These are phyloP conservation scores for Eurystomus glaucurus DNA, from an alignment of 2,797 vertebrate species.

Conservation along the genomic window DNA sequence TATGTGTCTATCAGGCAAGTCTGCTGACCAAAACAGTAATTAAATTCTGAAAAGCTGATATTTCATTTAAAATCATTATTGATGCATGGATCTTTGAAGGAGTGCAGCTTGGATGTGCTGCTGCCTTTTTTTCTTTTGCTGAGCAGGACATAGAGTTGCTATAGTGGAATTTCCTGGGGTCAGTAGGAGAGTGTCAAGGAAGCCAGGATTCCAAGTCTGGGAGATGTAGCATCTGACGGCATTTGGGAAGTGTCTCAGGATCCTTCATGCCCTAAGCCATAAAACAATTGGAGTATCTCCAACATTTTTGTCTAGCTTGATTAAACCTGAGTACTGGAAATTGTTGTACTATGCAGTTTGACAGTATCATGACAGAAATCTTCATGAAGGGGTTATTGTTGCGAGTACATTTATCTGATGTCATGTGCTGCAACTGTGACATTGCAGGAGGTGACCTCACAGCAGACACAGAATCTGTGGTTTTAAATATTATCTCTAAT, in stretches of 20 bases:
- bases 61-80: background rate
- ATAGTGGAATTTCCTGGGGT: slow-evolving; percentile 23
- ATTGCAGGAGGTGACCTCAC: background rate
- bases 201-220: background rate
- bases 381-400: background rate
- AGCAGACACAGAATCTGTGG: background rate
- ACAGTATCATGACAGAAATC: background rate
- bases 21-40: background rate
- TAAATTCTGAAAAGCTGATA: background rate
- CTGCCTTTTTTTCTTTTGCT: slow-evolving; percentile 18
- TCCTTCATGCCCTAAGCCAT: background rate
- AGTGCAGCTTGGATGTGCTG: background rate
- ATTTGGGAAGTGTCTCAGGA: background rate
- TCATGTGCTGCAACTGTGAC: background rate
- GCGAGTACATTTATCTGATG: background rate
- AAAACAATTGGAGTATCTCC: slow-evolving; percentile 22
- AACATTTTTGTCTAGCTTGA: slow-evolving; percentile 17
- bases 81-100: background rate
- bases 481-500: background rate
- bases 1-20: background rate
- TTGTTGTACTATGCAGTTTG: background rate
- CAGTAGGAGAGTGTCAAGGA: background rate
- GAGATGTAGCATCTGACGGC: background rate
- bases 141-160: background rate
- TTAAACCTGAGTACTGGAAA: slow-evolving; percentile 28